Evolutionary conservation across 2,888 invertebrate species (phyloP), one percentile per base, ranked within the genome.

Genomic region (Camponotus fellah): DNA sequence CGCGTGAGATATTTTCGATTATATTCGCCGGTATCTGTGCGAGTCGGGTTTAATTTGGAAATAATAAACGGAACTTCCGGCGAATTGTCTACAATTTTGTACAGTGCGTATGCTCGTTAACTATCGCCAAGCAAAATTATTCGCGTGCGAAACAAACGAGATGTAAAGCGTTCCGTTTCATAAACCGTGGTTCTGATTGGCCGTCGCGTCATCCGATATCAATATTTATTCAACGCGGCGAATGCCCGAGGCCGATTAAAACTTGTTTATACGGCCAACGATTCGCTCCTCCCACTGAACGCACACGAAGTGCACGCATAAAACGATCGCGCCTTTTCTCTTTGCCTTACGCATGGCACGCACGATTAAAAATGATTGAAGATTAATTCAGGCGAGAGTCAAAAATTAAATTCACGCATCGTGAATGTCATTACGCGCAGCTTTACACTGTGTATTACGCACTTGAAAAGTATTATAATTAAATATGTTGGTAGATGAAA

Each of bases 141-240:
- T 80, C 79, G 37, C 79, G 64, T 83, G 83, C 87, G 77, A 84
- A 87, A 86, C 82, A 72, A 82, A 85, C 88, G 86, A 85, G 84
- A 86, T 85, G 86, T 86, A 88, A 26, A 89, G 90, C 91, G 89
- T 87, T 90, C 86, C 85, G 90, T 88, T 90, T 91, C 83, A 86
- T 89, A 90, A 92, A 89, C 91, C 89, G 87, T 87, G 87, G 86
- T 90, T 88, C 89, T 91, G 93, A 94, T 94, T 94, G 94, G 93
- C 87, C 91, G 91, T 88, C 90, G 92, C 91, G 91, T 92, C 92
- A 90, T 87, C 85, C 92, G 93, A 92, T 93, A 94, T 94, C 93
- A 93, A 93, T 94, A 94, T 94, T 94, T 94, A 94, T 94, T 93
- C 93, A 93, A 92, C 91, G 88, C 92, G 91, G 92, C 92, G 91